Evolutionary conservation across 2,888 invertebrate species (phyloP).

Genomic region (Neria commutata): DNA sequence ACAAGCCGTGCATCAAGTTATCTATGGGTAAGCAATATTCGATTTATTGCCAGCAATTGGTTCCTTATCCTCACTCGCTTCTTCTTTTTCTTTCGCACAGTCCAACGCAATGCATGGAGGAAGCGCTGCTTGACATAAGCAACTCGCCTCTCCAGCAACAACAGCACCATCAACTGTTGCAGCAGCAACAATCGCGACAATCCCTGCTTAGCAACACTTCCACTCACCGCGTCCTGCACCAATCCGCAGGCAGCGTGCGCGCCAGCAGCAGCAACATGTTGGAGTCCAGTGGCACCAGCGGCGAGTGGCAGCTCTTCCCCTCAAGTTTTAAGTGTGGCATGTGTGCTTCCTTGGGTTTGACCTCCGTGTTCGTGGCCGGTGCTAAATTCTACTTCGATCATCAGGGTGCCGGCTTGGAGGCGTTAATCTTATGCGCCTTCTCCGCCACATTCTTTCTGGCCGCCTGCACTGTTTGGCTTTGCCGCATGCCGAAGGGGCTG

Average conservation of each 20-base stretch:
- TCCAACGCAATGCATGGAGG: no score
- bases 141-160: constrained; percentile 22
- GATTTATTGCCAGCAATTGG: no score
- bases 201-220: constrained; percentile 24
- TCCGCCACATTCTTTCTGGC: constrained; percentile 69
- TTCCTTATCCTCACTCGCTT: no score
- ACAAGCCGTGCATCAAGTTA: no score
- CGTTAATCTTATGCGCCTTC: constrained; percentile 69
- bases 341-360: constrained; percentile 74
- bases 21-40: no score
- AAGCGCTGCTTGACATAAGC: no score
- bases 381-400: constrained; percentile 76
- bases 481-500: constrained; percentile 63
- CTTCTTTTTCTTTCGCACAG: no score
- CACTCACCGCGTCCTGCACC: constrained; percentile 30
- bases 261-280: constrained; percentile 36
- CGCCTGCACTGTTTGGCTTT: constrained; percentile 70
- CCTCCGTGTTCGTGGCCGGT: constrained; percentile 72
- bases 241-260: constrained; percentile 40
- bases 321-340: constrained; percentile 73
- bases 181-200: constrained; percentile 9
- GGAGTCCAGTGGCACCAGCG: not conserved
- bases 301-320: constrained; percentile 50
- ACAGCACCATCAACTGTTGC: constrained; percentile 12
- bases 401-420: constrained; percentile 68